Conservation (phyloP, 2,113 vertebrate species). For the rabbit (Oryctolagus cuniculus) region DNA sequence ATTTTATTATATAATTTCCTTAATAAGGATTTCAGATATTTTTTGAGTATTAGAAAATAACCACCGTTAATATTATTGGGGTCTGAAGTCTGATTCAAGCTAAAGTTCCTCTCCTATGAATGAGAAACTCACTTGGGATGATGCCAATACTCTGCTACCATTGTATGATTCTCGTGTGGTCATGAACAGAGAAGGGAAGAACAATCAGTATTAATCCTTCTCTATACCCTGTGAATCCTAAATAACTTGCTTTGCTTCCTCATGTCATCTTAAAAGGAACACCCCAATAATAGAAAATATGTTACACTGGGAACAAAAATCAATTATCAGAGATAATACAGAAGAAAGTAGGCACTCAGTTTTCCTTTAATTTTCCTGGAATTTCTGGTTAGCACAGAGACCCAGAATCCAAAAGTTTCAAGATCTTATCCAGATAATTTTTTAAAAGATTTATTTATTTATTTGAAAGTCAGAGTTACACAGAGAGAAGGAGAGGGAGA, state of each 20-base stretch:
- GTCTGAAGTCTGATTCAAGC: not conserved
- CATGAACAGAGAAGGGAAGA: not conserved
- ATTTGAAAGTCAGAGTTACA: no score
- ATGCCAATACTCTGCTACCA: not conserved
- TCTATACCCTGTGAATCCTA: not conserved
- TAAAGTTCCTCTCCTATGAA: not conserved
- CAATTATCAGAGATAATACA: not conserved
- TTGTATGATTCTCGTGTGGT: not conserved
- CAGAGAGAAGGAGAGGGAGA: no score
- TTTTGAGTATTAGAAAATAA: constrained; percentile 33
- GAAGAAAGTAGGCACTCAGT: not conserved
- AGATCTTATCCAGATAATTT: not conserved
- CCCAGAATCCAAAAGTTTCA: not conserved
- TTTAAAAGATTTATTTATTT: no score
- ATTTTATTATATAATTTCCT: constrained; percentile 5
- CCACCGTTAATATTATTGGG: not conserved
- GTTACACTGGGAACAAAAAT: not conserved
- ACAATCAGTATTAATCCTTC: not conserved
- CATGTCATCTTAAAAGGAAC: not conserved
- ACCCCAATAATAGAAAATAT: not conserved
- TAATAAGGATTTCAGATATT: constrained; percentile 53
- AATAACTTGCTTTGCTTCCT: not conserved
- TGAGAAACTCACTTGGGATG: not conserved
- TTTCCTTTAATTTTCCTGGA: not conserved
- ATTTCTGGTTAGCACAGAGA: constrained; percentile 2